phyloP scores from a whole-genome alignment of 2,888 invertebrate genomes.

The Zhengitettix transpicula region DNA sequence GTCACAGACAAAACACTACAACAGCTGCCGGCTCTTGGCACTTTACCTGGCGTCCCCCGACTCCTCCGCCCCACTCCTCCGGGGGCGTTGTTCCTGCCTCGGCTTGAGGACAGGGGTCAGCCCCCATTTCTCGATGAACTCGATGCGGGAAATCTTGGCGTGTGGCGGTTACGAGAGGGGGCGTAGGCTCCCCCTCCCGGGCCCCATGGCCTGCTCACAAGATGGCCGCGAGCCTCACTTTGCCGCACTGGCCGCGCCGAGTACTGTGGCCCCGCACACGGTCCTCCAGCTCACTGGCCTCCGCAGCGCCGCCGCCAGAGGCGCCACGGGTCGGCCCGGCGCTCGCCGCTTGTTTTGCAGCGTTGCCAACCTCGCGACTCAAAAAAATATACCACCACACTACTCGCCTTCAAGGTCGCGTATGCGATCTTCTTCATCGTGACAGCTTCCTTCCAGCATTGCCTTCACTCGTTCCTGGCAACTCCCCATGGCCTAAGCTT shows the following conservation, averaged over 20 bases:
- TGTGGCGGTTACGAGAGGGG: conserved; percentile 41
- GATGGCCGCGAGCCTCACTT: not conserved
- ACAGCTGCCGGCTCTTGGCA: conserved; percentile 17
- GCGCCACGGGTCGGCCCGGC: conserved; percentile 1
- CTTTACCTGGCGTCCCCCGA: conserved; percentile 52
- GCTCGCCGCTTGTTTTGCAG: not conserved
- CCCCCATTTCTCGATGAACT: conserved; percentile 95
- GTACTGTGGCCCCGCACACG: not conserved
- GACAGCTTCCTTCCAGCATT: too few species aligned
- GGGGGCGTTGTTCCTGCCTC: conserved; percentile 83
- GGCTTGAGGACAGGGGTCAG: conserved; percentile 94
- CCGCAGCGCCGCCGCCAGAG: not conserved
- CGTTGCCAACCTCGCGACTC: too few species aligned
- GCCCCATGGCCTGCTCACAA: not conserved
- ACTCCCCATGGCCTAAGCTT: too few species aligned
- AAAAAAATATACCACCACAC: too few species aligned
- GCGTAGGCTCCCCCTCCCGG: conserved; percentile 36
- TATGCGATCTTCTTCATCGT: too few species aligned
- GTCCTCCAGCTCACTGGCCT: not conserved
- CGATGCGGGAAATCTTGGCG: conserved; percentile 94
- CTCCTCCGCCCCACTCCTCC: conserved; percentile 50
- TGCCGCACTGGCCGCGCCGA: not conserved
- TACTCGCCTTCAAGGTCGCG: too few species aligned
- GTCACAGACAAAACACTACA: too few species aligned
- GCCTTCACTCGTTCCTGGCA: too few species aligned